Evolutionary conservation across 2,797 vertebrate species (phyloP), one percentile per base, ranked within the genome.

Genomic region (Acanthurus lineatus): DNA sequence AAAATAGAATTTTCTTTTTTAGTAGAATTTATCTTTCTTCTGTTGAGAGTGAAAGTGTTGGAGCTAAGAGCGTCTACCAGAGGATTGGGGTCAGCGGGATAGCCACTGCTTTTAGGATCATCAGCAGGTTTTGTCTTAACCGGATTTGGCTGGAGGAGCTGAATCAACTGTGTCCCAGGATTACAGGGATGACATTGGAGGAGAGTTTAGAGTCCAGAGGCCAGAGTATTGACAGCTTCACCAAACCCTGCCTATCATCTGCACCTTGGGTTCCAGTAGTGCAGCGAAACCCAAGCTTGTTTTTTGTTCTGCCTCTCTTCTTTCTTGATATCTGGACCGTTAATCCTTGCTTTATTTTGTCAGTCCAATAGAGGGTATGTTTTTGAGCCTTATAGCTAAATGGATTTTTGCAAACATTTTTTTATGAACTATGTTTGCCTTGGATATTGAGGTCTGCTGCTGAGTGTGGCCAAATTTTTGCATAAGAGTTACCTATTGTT

Each of bases 111-210:
- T 94, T 84, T 94, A 94, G 91, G 94, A 89, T 94, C 94, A 96
- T 95, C 96, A 96, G 94, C 96, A 95, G 96, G 95, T 95, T 96
- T 96, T 92, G 95, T 96, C 95, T 98, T 97, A 98, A 95, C 93
- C 94, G 97, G 97, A 97, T 99, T 97, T 97, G 94, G 85, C 90
- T 84, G 69, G 93, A 95, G 92, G 90, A 93, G 95, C 96, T 94
- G 94, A 96, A 92, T 96, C 96, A 96, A 96, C 96, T 81, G 91
- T 94, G 92, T 95, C 91, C 92, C 85, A 79, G 93, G 96, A 97
- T 99, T 97, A 98, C 91, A 79, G 83, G 83, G 76, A 90, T 96
- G 95, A 96, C 96, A 96, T 95, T 96, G 95, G 80, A 66, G 80
- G 88, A 86, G 89, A 90, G 86, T 93, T 91, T 91, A 93, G 89